Evolutionary conservation across 64 coral and sea anemone genomes (phyloP).

Genomic region (Montipora foliosa): DNA sequence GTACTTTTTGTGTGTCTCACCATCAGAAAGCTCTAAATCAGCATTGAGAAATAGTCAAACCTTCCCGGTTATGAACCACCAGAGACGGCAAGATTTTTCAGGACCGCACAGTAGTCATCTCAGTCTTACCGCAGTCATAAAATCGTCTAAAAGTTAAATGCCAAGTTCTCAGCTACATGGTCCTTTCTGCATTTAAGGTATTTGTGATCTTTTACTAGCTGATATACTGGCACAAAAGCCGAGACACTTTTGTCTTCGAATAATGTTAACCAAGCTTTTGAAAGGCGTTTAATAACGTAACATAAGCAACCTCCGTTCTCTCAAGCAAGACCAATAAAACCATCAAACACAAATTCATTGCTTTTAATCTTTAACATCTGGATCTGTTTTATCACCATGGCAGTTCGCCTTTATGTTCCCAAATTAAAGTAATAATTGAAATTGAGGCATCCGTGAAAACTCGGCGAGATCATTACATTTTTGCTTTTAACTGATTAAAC

Average conservation of each 20-base stretch:
- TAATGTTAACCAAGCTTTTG: too few relatives aligned
- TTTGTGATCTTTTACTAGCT: too few relatives aligned
- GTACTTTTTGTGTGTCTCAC: neutral
- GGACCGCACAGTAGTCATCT: too few relatives aligned
- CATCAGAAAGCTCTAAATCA: neutral
- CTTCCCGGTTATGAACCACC: neutral
- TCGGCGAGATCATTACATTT: neutral
- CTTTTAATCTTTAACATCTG: neutral
- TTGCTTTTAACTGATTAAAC: constrained; percentile 12
- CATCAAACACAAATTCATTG: neutral
- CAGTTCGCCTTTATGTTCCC: neutral
- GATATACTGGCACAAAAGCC: too few relatives aligned
- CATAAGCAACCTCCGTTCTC: neutral
- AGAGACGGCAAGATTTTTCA: too few relatives aligned
- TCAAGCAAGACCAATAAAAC: too few relatives aligned
- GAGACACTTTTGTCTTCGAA: too few relatives aligned
- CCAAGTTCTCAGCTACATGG: too few relatives aligned
- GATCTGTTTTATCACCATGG: neutral
- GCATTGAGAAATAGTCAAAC: neutral
- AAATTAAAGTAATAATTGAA: neutral
- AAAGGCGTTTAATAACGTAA: too few relatives aligned
- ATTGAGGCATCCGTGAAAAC: neutral
- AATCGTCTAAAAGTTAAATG: too few relatives aligned
- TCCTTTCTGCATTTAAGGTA: too few relatives aligned
- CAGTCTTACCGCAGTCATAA: too few relatives aligned